phyloP scores from a whole-genome alignment of 2,113 vertebrate species.

The Trogon surrucura region DNA sequence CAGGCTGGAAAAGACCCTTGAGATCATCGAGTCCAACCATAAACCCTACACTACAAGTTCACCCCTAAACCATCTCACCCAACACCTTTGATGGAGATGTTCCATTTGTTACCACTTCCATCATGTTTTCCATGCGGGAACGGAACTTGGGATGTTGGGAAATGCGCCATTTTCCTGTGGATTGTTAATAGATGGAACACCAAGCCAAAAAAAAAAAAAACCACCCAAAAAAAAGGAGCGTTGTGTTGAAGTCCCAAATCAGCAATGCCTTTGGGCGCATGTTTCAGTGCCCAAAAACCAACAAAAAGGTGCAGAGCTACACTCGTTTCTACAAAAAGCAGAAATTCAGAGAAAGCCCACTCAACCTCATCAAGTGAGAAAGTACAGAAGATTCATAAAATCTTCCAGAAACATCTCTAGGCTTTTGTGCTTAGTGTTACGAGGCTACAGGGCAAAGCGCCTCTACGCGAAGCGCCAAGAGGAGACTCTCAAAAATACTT shows the following conservation, averaged over 20 bases:
- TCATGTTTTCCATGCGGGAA: not conserved
- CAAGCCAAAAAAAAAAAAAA: not conserved
- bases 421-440: not conserved
- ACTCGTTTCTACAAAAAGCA: not conserved
- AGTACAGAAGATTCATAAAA: not conserved
- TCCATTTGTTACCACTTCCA: not conserved
- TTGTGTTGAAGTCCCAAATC: not conserved
- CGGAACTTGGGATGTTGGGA: not conserved
- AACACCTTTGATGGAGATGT: not conserved
- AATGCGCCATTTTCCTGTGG: not conserved
- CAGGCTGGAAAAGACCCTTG: no score
- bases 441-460: not conserved
- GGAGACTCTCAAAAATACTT: not conserved
- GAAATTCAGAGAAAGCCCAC: not conserved
- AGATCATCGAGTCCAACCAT: no score
- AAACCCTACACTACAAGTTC: no score
- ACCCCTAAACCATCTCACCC: no score
- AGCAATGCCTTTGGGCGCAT: not conserved
- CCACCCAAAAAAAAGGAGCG: not conserved
- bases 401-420: not conserved
- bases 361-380: not conserved
- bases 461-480: not conserved
- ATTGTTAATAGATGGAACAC: not conserved
- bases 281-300: not conserved
- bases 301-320: not conserved